Conservation (phyloP, 2,797 vertebrate genomes). For the Heterohyrax brucei region DNA sequence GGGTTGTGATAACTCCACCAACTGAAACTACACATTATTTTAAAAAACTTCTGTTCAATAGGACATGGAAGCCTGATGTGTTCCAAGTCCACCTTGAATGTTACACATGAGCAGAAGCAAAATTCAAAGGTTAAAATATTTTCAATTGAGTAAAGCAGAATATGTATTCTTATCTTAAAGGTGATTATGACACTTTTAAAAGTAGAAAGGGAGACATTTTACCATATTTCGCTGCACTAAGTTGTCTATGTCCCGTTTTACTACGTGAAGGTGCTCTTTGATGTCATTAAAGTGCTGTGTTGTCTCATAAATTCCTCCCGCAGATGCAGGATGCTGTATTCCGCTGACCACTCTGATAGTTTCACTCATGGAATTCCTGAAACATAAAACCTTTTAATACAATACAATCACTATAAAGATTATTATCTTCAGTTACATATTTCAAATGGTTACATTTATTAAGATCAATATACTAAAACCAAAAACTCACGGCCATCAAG, state of each 20-base stretch:
- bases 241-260: constrained; percentile 95
- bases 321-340: constrained; percentile 91
- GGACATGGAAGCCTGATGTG: neutral
- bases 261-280: constrained; percentile 97
- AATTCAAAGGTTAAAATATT: neutral
- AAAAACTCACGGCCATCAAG: no score
- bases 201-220: constrained; percentile 50
- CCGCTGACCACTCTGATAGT: constrained; percentile 92
- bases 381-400: constrained; percentile 64
- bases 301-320: constrained; percentile 93
- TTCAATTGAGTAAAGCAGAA: neutral
- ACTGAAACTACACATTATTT: neutral
- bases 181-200: no score
- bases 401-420: neutral
- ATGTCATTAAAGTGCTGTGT: constrained; percentile 98
- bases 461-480: neutral
- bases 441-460: constrained; percentile 4
- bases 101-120: neutral
- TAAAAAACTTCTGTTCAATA: neutral
- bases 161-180: neutral
- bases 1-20: no score
- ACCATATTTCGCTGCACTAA: constrained; percentile 94
- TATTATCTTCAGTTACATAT: neutral
- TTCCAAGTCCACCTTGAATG: neutral
- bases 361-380: constrained; percentile 94